These are phyloP conservation scores for Seriola dumerili DNA, from an alignment of 2,113 vertebrate species.

Conservation along the genomic window DNA sequence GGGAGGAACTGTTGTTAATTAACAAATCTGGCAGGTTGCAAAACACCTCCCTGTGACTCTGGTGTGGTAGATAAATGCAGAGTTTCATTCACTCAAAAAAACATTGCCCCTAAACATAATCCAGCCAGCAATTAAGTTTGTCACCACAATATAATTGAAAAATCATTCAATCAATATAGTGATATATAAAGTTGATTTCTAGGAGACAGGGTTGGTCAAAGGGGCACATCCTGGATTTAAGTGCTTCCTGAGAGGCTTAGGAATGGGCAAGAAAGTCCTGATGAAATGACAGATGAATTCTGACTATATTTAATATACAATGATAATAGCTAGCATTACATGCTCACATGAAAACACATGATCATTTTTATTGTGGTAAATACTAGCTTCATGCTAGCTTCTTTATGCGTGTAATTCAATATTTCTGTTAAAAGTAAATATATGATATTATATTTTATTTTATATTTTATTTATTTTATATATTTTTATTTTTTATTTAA, in stretches of 20 bases:
- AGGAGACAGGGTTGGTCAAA: background rate
- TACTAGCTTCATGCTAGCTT: background rate
- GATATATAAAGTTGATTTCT: background rate
- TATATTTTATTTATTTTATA: too few relatives aligned
- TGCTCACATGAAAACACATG: background rate
- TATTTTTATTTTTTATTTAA: conserved; percentile 17
- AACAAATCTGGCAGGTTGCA: too few relatives aligned
- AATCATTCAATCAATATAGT: background rate
- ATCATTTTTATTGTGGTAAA: too few relatives aligned
- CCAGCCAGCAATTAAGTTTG: background rate
- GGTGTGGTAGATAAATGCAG: background rate
- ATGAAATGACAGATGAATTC: background rate
- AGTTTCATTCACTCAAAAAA: background rate
- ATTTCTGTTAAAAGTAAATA: background rate
- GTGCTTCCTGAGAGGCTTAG: too few relatives aligned
- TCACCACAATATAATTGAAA: background rate
- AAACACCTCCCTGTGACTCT: background rate
- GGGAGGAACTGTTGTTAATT: too few relatives aligned
- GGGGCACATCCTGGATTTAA: background rate
- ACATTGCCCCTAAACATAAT: background rate
- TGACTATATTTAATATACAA: background rate
- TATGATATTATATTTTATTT: background rate
- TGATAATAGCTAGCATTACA: background rate
- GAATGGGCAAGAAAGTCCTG: background rate
- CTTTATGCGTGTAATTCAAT: background rate